Base-by-base conservation (phyloP, 1,140 invertebrate genomes). In the Venturia canescens region DNA sequence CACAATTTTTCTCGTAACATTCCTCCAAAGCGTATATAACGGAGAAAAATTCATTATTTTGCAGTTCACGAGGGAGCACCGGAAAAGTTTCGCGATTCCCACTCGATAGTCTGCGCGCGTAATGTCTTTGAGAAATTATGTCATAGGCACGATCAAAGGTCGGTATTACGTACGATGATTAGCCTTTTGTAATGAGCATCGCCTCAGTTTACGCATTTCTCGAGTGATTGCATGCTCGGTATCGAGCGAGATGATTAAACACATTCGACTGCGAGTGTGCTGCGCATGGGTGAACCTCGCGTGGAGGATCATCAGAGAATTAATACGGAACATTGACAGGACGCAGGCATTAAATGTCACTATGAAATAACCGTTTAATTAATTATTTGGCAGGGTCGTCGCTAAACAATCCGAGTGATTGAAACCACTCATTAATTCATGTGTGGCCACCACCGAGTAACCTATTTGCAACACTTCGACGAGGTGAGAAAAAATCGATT, bases 351-450 rank as follows among this genome's bases (percentile, higher is more conserved):
- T 26, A 26, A 60, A 26, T 63, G 60, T 63, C 60, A 63, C 26
- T 63, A 63, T 63, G 23, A 63, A 63, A 63, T 63, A 23, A 63
- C 60, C 21, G 60, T 26, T 63, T 21, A 63, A 63, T 63, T 63
- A 63, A 63, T 63, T 63, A 26, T 26, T 63, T 7, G n/a, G 11
- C 23, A 13, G 60, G 60, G 60, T 63, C 60, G 23, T 26, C 60
- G 21, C 23, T 23, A 26, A 63, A 63, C 60, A 63, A 63, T 63
- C 60, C 60, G 21, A 3, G 60, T 63, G 13, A 63, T 63, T 63
- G 60, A 63, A 63, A 63, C 60, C 13, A 5, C 60, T 63, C 60
- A n/a, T 7, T 60, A 63, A n/a, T 53, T n/a, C 50, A 7, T n/a
- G 5, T 53, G 50, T 21, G 50, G 11, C 18, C 48, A 13, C 18